Conservation (phyloP, 2,113 vertebrate genomes). For the Elaphurus davidianus region DNA sequence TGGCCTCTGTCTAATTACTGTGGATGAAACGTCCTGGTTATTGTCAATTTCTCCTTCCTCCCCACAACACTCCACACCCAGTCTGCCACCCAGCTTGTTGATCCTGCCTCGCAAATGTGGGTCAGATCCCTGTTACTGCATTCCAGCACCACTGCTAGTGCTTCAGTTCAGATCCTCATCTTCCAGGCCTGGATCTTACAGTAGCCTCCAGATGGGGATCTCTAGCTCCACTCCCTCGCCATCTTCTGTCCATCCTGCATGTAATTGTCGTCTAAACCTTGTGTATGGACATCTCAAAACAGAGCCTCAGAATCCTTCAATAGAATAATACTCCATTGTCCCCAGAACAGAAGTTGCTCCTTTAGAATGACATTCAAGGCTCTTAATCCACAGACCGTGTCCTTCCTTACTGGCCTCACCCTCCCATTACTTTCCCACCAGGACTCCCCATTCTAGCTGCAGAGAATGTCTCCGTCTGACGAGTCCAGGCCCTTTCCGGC, state of each 20-base stretch:
- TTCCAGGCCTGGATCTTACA: neutral
- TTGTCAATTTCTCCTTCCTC: neutral
- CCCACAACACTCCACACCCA: no score
- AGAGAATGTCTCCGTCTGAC: neutral
- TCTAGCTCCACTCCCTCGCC: neutral
- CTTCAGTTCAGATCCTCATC: neutral
- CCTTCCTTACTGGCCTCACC: neutral
- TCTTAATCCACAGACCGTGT: neutral
- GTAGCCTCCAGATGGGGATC: neutral
- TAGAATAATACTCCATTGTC: neutral
- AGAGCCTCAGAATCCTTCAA: neutral
- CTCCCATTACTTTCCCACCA: neutral
- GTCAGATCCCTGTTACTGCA: neutral
- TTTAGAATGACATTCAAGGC: neutral
- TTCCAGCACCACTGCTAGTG: neutral
- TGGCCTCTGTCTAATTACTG: fast-evolving
- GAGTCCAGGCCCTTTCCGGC: neutral
- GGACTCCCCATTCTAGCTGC: neutral
- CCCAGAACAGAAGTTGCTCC: neutral
- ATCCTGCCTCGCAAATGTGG: neutral
- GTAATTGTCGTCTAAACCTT: neutral
- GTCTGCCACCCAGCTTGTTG: neutral
- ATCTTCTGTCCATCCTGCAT: neutral
- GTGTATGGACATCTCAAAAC: neutral
- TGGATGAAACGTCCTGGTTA: neutral